Percentiles rank a stretch among this genome's conserved stretches.
phyloP scores from a whole-genome alignment of 2,888 invertebrate genomes.

The Leptinotarsa peninsularis region DNA sequence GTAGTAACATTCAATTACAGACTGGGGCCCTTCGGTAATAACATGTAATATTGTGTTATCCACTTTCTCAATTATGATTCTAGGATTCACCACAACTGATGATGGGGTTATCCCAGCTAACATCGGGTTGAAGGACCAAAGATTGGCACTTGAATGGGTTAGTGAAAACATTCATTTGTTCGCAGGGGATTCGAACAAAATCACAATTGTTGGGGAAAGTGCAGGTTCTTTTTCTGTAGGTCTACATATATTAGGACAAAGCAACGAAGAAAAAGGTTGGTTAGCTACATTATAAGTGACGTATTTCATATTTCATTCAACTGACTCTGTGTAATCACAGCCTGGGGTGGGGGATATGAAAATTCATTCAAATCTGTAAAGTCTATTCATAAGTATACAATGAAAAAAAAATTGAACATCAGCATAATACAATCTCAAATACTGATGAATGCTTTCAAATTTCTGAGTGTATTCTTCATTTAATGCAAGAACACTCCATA shows the following conservation, averaged over 20 bases:
- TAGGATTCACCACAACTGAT: conserved; percentile 76
- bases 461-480: too few relatives aligned
- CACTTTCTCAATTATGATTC: neutral
- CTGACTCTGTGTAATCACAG: too few relatives aligned
- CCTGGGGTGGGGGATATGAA: too few relatives aligned
- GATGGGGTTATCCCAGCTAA: conserved; percentile 77
- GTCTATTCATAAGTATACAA: too few relatives aligned
- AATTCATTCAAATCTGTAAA: too few relatives aligned
- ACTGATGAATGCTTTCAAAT: too few relatives aligned
- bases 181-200: conserved; percentile 76
- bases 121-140: conserved; percentile 80
- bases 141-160: conserved; percentile 77
- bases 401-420: too few relatives aligned
- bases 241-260: conserved; percentile 30
- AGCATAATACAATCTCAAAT: too few relatives aligned
- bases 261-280: neutral
- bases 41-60: too few relatives aligned
- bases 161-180: conserved; percentile 76
- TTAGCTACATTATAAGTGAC: too few relatives aligned
- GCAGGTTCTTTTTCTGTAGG: conserved; percentile 73
- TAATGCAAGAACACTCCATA: too few relatives aligned
- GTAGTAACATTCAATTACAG: conserved; percentile 78
- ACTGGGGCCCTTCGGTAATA: conserved; percentile 73
- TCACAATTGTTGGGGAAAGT: conserved; percentile 77
- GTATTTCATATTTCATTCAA: too few relatives aligned